Base-by-base conservation (phyloP, 2,888 invertebrate genomes). In the Marronus borbonicus region DNA sequence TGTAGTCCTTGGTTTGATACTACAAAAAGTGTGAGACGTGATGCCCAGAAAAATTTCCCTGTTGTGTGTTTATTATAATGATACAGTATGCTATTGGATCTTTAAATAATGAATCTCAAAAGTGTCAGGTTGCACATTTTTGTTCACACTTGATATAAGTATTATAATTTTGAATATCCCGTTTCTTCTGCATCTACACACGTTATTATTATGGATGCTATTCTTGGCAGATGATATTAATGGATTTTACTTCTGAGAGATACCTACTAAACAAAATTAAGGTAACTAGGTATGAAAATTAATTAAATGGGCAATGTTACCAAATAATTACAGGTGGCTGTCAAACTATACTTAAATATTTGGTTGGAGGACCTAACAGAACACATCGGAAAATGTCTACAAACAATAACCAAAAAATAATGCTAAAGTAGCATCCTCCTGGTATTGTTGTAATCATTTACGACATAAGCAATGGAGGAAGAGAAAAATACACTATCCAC, bases 21-120 rank as follows among this genome's bases (percentile, higher is more conserved):
- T 14, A 12, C 10, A 62, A 62, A 62, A 62, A 31, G 10, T n/a
- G 31, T 28, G 62, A 31, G 31, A 62, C 10, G 31, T 12, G 14
- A 62, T 1, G 8, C 28, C 31, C 8, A 8, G 20, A 55, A 20
- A 55, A 55, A 20, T n/a, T 5, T 55, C 8, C 60, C n/a, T 60
- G 28, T 77, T 62, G 49, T 77, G 62, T 70, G 62, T 60, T 77
- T 77, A 77, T 72, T 58, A 77, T 77, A 72, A 72, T 77, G 52
- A 77, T 50, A 77, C 10, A 31, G 55, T 76, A 76, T 66, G 12
- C 20, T 17, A 31, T 44, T 14, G 10, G 17, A 44, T 44, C 62
- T 60, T 24, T 39, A 17, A 20, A 60, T 74, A 74, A 74, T 62
- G 58, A 74, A 60, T 20, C 20, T n/a, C 44, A 49, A 66, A 58